Evolutionary conservation across 2,113 vertebrate genomes (phyloP).

Genomic region (Ia io): DNA sequence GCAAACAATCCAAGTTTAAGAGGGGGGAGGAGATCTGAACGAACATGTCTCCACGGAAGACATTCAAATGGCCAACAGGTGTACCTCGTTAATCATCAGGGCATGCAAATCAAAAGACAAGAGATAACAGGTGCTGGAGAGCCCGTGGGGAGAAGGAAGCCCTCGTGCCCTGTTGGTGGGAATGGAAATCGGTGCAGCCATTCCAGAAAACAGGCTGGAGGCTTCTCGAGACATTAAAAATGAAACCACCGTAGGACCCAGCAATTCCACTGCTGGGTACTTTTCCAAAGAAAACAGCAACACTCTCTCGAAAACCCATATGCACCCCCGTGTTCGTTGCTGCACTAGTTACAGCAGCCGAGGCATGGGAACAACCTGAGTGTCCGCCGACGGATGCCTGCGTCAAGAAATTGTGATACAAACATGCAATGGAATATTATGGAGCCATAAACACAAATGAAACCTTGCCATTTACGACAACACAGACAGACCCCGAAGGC

Average conservation of each 20-base stretch:
- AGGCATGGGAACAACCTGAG: background rate
- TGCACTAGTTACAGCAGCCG: background rate
- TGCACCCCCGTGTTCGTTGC: no score
- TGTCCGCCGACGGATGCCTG: background rate
- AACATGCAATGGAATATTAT: background rate
- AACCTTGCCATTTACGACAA: background rate
- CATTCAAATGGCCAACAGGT: background rate
- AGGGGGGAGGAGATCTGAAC: background rate
- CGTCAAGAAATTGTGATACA: no score
- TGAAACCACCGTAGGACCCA: background rate
- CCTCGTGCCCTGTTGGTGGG: background rate
- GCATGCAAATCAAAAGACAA: background rate
- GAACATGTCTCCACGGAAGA: background rate
- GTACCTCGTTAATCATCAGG: no score
- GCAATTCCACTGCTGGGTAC: background rate
- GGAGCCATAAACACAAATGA: background rate
- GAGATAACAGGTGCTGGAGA: background rate
- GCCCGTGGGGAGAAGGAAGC: no score
- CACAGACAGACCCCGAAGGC: background rate
- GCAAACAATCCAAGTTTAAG: background rate
- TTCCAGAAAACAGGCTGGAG: background rate
- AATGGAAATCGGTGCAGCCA: background rate
- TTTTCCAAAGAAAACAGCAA: background rate
- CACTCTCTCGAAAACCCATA: background rate
- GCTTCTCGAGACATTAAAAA: no score